Conservation (phyloP, 1,140 invertebrate species). For the Ceratina japonica region DNA sequence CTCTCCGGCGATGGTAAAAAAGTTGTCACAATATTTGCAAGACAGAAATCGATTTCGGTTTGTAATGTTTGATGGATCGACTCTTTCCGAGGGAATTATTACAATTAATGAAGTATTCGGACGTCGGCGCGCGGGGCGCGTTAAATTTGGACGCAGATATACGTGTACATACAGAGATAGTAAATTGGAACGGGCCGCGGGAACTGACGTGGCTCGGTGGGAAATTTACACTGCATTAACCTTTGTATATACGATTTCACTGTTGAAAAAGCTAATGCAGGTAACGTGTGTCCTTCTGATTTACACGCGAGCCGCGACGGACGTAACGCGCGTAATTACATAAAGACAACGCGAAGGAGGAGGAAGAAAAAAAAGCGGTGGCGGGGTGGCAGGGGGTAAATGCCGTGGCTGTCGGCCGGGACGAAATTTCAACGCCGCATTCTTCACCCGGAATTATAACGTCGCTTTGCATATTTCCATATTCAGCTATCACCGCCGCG, state of each 20-base stretch:
- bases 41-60: background rate
- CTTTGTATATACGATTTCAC: background rate
- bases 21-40: background rate
- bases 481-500: slow-evolving; percentile 41
- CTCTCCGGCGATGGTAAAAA: background rate
- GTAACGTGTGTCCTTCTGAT: slow-evolving; percentile 25
- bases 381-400: slow-evolving; percentile 16
- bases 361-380: background rate
- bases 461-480: slow-evolving; percentile 58
- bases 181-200: background rate
- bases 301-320: slow-evolving; percentile 17
- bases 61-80: no score
- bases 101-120: background rate
- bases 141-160: background rate
- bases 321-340: slow-evolving; percentile 46
- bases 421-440: slow-evolving; percentile 53
- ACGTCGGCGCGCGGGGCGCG: no score
- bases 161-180: no score
- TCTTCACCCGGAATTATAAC: slow-evolving; percentile 51
- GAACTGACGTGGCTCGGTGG: background rate
- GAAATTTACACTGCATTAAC: slow-evolving; percentile 24
- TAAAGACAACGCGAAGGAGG: background rate
- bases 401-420: background rate
- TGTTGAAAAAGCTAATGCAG: slow-evolving; percentile 13
- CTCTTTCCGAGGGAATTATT: no score